A percentile compares a stretch with the other conserved stretches of the same genome.
phyloP scores from a whole-genome alignment of 37 sponge, comb jelly and placozoan species.

The Axinella damicornis region DNA sequence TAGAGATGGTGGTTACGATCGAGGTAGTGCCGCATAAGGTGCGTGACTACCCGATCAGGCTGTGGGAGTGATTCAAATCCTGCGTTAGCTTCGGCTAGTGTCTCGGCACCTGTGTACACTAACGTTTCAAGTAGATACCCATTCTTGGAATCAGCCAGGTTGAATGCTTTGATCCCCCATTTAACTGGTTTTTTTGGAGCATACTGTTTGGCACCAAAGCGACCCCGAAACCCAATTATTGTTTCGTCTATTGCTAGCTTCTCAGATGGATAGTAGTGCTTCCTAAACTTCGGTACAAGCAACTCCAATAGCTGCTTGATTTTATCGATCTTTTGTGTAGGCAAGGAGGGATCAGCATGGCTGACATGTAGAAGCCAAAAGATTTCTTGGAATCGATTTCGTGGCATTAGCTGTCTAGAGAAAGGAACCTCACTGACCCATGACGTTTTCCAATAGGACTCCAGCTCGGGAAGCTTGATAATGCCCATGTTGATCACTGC shows the following conservation, averaged over 20 bases:
- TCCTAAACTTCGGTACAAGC: neutral
- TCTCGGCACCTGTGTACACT: slow-evolving; percentile 30
- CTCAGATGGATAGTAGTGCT: slow-evolving; percentile 1
- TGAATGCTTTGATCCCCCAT: slow-evolving; percentile 47
- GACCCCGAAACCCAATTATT: slow-evolving; percentile 35
- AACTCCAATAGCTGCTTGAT: slow-evolving; percentile 2
- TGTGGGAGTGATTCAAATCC: neutral
- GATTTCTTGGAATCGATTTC: slow-evolving; percentile 24
- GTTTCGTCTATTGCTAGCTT: slow-evolving; percentile 28
- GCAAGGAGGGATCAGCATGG: neutral
- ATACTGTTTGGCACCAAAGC: slow-evolving; percentile 40
- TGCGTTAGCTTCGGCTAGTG: neutral
- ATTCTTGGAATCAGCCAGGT: slow-evolving; percentile 19
- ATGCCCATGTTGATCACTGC: neutral
- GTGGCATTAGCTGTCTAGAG: neutral
- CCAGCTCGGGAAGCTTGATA: neutral
- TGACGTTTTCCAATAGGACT: slow-evolving; percentile 20
- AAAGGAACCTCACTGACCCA: slow-evolving; percentile 11
- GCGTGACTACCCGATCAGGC: slow-evolving; percentile 12
- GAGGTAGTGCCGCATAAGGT: neutral
- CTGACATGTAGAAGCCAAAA: slow-evolving; percentile 25
- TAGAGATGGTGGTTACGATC: neutral
- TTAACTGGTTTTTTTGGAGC: slow-evolving; percentile 35
- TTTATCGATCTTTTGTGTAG: slow-evolving; percentile 22
- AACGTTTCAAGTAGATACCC: slow-evolving; percentile 30